These are phyloP conservation scores for Chauna torquata DNA, from an alignment of 2,113 vertebrate genomes.

Conservation along the genomic window DNA sequence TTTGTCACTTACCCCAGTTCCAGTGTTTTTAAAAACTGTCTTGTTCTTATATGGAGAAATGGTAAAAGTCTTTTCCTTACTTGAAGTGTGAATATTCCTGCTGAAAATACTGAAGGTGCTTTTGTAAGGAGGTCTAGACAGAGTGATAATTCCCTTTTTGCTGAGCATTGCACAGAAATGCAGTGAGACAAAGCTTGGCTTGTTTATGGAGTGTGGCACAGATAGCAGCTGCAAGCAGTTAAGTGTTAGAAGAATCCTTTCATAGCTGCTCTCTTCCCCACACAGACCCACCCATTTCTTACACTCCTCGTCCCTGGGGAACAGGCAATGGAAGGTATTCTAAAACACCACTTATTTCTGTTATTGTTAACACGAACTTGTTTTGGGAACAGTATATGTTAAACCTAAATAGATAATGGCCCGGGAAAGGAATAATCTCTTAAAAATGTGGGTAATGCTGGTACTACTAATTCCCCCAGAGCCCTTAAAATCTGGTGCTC, in stretches of 20 bases:
- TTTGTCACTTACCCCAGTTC: not conserved
- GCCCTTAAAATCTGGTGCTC: not conserved
- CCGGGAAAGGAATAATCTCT: not conserved
- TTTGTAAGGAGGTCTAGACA: not conserved
- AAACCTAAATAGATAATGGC: not conserved
- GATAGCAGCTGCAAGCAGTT: constrained; percentile 69
- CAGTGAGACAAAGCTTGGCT: constrained; percentile 53
- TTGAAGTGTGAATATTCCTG: not conserved
- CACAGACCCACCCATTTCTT: not conserved
- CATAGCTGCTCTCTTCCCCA: not conserved
- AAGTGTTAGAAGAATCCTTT: constrained; percentile 5
- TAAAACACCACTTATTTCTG: not conserved
- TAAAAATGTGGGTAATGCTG: not conserved
- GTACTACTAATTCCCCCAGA: not conserved
- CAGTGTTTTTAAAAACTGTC: not conserved
- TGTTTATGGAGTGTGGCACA: constrained; percentile 41
- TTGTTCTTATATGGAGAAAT: not conserved
- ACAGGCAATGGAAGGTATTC: not conserved
- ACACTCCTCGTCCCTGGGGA: not conserved
- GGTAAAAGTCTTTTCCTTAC: not conserved
- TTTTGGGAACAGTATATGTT: not conserved
- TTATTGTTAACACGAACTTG: not conserved
- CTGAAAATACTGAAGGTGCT: not conserved
- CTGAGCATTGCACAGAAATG: not conserved
- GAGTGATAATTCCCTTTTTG: not conserved